Conservation (phyloP, 2,888 invertebrate species). For the Lycia hirtaria region DNA sequence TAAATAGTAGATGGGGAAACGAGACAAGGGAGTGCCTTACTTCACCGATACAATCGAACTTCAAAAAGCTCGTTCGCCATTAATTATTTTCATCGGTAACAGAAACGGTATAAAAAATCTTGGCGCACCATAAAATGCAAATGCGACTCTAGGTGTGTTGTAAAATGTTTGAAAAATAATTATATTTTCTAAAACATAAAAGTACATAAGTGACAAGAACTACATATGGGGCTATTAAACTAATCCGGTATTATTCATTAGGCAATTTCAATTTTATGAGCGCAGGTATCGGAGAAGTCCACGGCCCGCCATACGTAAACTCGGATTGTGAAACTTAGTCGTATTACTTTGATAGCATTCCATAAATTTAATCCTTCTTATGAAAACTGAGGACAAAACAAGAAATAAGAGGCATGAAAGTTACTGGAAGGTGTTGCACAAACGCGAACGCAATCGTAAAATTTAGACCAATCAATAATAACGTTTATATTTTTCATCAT, state of each 20-base stretch:
- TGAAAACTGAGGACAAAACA: slow-evolving; percentile 20
- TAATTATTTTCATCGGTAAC: slow-evolving; percentile 17
- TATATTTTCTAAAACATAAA: slow-evolving; percentile 31
- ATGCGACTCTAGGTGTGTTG: slow-evolving; percentile 26
- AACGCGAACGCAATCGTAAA: background rate
- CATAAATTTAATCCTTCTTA: slow-evolving; percentile 56
- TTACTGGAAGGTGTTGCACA: background rate
- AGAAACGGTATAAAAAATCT: slow-evolving; percentile 20
- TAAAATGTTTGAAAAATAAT: slow-evolving; percentile 28
- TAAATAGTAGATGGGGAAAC: slow-evolving; percentile 48
- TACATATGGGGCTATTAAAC: slow-evolving; percentile 56
- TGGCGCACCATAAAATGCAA: slow-evolving; percentile 25
- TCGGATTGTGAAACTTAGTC: slow-evolving; percentile 56
- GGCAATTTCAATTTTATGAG: slow-evolving; percentile 63
- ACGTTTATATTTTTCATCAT: background rate
- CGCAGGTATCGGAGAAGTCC: slow-evolving; percentile 49
- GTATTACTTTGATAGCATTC: slow-evolving; percentile 58
- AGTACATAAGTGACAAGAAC: slow-evolving; percentile 52
- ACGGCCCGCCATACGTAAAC: slow-evolving; percentile 49
- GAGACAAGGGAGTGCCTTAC: slow-evolving; percentile 34
- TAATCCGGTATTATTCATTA: slow-evolving; percentile 67
- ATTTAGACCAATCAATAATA: background rate
- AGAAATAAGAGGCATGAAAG: slow-evolving; percentile 1
- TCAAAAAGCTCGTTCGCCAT: slow-evolving; percentile 22
- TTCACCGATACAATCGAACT: slow-evolving; percentile 31